These are phyloP conservation scores for Vanacampus margaritifer DNA, from an alignment of 2,113 vertebrate genomes.

Conservation along the genomic window DNA sequence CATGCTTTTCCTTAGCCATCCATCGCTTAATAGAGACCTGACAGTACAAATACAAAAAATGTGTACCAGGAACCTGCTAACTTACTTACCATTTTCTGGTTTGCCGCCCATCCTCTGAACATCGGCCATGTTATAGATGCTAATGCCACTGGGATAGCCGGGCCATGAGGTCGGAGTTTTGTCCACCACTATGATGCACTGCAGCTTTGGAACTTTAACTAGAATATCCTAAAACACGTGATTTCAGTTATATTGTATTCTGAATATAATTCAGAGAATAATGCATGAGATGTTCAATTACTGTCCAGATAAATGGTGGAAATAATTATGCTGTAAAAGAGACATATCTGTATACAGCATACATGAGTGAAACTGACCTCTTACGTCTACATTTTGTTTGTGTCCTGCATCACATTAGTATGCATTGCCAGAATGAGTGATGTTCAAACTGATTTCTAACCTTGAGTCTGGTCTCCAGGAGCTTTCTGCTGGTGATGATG, in stretches of 20 bases:
- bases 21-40: background rate
- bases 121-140: conserved; percentile 84
- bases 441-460: conserved; percentile 56
- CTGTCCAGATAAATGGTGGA: background rate
- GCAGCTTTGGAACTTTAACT: conserved; percentile 78
- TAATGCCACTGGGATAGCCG: conserved; percentile 80
- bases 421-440: background rate
- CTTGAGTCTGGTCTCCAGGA: conserved; percentile 89
- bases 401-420: background rate
- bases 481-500: conserved; percentile 90
- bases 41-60: background rate
- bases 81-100: conserved; percentile 69
- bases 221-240: conserved; percentile 77
- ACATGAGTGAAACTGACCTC: background rate
- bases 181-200: conserved; percentile 87
- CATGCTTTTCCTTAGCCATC: conserved; percentile 5
- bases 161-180: conserved; percentile 74
- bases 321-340: background rate
- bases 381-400: background rate
- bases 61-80: background rate
- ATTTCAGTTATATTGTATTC: background rate
- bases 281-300: background rate
- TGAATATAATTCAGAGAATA: too few relatives aligned
- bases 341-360: too few relatives aligned
- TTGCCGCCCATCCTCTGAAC: conserved; percentile 83